Percentiles rank a stretch among this genome's conserved stretches.
phyloP scores from a whole-genome alignment of 2,888 invertebrate genomes.

The Epicampocera succincta region DNA sequence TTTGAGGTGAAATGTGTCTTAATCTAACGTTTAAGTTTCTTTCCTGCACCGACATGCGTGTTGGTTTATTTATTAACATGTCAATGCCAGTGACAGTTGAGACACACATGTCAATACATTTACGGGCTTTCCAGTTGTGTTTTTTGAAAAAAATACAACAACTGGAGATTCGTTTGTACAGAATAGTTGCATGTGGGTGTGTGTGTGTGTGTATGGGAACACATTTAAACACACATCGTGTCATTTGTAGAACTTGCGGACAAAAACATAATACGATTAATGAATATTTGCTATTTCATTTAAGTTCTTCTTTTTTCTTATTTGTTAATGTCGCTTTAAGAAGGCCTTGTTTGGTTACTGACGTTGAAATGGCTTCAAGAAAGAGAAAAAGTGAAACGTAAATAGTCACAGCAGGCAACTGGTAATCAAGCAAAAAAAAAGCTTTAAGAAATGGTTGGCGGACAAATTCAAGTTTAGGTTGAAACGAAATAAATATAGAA shows the following conservation, averaged over 20 bases:
- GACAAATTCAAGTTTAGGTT: too few relatives aligned
- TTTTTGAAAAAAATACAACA: too few relatives aligned
- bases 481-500: too few relatives aligned
- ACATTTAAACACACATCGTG: background rate
- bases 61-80: conserved; percentile 66
- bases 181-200: background rate
- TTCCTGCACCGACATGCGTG: conserved; percentile 7
- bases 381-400: background rate
- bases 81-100: conserved; percentile 61
- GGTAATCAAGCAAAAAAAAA: conserved; percentile 14
- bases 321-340: conserved; percentile 33
- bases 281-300: conserved; percentile 37
- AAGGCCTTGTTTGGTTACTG: conserved; percentile 6
- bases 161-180: too few relatives aligned
- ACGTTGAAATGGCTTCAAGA: conserved; percentile 8
- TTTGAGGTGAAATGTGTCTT: conserved; percentile 32
- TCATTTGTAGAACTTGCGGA: conserved; percentile 11
- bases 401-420: conserved; percentile 38
- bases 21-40: conserved; percentile 3
- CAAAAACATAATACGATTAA: conserved; percentile 29
- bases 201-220: background rate
- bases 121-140: background rate
- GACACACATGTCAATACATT: conserved; percentile 62
- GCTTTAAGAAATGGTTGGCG: too few relatives aligned
- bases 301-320: conserved; percentile 7